Evolutionary conservation across 2,888 invertebrate species (phyloP), one percentile per base, ranked within the genome.

Genomic region (Drosophila dives): DNA sequence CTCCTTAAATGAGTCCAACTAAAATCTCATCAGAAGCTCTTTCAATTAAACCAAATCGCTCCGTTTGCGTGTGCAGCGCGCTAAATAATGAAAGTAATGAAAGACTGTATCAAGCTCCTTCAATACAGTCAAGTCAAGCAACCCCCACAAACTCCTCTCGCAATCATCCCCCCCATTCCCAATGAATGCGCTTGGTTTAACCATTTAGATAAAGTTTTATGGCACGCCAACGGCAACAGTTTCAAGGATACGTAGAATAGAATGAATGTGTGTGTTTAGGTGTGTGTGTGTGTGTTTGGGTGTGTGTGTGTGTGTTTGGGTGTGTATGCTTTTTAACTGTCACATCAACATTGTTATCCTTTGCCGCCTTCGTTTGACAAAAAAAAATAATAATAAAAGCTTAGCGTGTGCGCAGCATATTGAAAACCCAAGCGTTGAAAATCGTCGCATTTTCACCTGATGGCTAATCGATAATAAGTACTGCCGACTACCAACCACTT

Each of bases 141-240:
- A 36, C 33, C 29, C n/a, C 8, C 15, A 15, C 23, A n/a, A 8
- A 45, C 34, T 17, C n/a, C n/a, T 1, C 4, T 10, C 10, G 17
- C 36, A 53, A 38, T 26, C 54, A 54, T 29, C 48, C 38, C 26
- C 33, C 1, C 33, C 33, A 50, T 48, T 45, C 64, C 58, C 74
- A 65, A 49, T 77, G 79, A 78, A 77, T 62, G 65, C 38, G 38
- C 55, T 73, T 87, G 87, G 87, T 84, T 85, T 74, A 85, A 84
- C 85, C 85, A 87, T 85, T 85, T 87, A 85, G 85, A 85, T 85
- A 85, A 85, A 85, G 88, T 85, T 85, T 85, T 85, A 85, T 87
- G 85, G 75, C 83, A 84, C 84, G 81, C 84, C 80, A 80, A 83
- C 66, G 82, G 64, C 84, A 77, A 72, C 72, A 60, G 63, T 75